Percentiles rank a stretch among this genome's conserved stretches.
Evolutionary conservation across 2,888 invertebrate genomes (phyloP).

Genomic region (Hydriomena furcata): DNA sequence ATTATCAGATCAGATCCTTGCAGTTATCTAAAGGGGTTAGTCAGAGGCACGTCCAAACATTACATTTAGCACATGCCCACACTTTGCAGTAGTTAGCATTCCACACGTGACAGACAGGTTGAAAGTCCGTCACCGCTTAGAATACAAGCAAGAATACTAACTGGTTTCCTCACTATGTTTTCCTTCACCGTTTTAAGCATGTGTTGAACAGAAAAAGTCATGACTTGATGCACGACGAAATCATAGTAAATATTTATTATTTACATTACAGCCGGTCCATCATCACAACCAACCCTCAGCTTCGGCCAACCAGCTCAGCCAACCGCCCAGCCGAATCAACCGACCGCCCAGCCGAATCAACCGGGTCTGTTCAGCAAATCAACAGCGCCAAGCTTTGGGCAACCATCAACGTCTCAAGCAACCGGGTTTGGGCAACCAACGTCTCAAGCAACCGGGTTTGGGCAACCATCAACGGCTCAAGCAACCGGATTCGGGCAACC

Average conservation of each 20-base stretch:
- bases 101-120: too few species aligned
- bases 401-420: constrained; percentile 23
- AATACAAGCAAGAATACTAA: too few species aligned
- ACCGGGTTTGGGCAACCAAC: constrained; percentile 24
- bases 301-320: constrained; percentile 29
- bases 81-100: too few species aligned
- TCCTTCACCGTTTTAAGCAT: too few species aligned
- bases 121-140: too few species aligned
- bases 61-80: too few species aligned
- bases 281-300: constrained; percentile 33
- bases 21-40: too few species aligned
- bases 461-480: constrained; percentile 18
- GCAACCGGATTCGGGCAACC: constrained; percentile 20
- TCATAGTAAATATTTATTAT: background rate
- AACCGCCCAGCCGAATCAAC: constrained; percentile 8
- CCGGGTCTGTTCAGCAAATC: constrained; percentile 25
- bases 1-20: too few species aligned
- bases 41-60: too few species aligned
- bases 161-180: too few species aligned
- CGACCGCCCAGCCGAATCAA: constrained; percentile 9
- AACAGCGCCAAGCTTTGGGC: constrained; percentile 21
- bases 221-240: too few species aligned
- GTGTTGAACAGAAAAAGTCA: too few species aligned
- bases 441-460: constrained; percentile 23
- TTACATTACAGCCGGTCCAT: constrained; percentile 22